Conservation (phyloP, 2,113 vertebrate genomes). For the Choloepus hoffmanni region DNA sequence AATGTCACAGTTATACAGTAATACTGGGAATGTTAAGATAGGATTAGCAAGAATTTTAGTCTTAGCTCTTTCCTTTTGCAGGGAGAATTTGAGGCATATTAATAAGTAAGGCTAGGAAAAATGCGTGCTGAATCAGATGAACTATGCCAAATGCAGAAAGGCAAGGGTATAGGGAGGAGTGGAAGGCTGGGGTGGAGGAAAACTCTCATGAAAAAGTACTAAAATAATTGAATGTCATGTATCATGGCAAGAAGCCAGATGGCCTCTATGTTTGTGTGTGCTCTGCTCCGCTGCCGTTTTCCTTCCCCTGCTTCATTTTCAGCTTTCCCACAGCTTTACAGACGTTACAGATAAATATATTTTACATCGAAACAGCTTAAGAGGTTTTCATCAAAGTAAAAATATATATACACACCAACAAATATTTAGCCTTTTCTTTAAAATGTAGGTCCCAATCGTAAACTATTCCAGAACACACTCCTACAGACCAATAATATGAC, state of each 20-base stretch:
- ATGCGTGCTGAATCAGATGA: not conserved
- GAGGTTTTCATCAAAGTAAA: slow-evolving; percentile 18
- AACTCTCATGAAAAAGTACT: slow-evolving; percentile 63
- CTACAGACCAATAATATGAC: not conserved
- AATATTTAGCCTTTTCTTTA: slow-evolving; percentile 10
- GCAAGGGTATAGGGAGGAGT: slow-evolving; percentile 20
- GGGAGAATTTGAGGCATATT: not conserved
- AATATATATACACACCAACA: not conserved
- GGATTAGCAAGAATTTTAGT: not conserved
- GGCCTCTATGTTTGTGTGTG: slow-evolving; percentile 49
- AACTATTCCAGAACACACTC: not conserved
- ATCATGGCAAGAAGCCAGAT: slow-evolving; percentile 78
- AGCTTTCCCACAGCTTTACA: slow-evolving; percentile 64
- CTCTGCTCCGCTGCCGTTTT: slow-evolving; percentile 18
- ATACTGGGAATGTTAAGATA: not conserved
- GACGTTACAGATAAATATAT: slow-evolving; percentile 57
- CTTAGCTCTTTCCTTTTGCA: not conserved
- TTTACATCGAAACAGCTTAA: not conserved
- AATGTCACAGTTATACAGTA: not conserved
- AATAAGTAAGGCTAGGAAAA: not conserved
- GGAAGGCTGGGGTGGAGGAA: not conserved
- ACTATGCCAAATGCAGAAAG: slow-evolving; percentile 32
- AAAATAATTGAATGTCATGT: slow-evolving; percentile 79
- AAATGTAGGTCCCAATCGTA: not conserved
- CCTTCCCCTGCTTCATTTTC: slow-evolving; percentile 36